Percentiles rank a stretch among this genome's conserved stretches.
phyloP scores from a whole-genome alignment of 2,797 vertebrate species.

The Manis pentadactyla region DNA sequence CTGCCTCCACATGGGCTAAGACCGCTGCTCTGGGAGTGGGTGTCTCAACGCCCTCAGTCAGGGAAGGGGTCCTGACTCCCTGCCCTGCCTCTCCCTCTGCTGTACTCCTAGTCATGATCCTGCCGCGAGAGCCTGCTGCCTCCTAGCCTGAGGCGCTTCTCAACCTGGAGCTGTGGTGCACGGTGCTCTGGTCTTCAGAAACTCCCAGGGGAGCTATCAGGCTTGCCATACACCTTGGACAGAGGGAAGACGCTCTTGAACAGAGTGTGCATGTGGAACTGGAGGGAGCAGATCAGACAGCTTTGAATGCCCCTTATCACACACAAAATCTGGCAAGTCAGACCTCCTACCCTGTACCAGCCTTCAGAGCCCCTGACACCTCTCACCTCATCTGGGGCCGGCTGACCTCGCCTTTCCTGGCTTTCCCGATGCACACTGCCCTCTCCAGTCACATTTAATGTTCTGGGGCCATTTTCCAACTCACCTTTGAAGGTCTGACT shows the following conservation, averaged over 20 bases:
- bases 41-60: neutral
- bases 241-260: neutral
- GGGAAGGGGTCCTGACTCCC: neutral
- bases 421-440: neutral
- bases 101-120: neutral
- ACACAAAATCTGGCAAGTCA: too few relatives aligned
- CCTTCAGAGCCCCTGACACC: neutral
- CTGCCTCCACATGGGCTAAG: neutral
- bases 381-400: too few relatives aligned
- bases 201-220: neutral
- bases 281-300: neutral
- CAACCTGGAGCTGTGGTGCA: neutral
- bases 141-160: neutral
- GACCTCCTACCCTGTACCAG: neutral
- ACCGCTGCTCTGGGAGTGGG: neutral
- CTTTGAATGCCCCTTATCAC: neutral
- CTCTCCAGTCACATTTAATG: neutral
- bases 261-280: neutral
- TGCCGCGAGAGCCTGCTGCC: fast-evolving
- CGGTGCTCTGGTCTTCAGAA: neutral
- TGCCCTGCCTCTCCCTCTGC: neutral
- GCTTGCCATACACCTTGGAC: neutral
- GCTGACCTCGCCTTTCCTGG: too few relatives aligned
- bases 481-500: neutral
- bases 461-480: neutral